Evolutionary conservation across 1,140 invertebrate genomes (phyloP), one percentile per base, ranked within the genome.

Genomic region (Hormaphis cornu): DNA sequence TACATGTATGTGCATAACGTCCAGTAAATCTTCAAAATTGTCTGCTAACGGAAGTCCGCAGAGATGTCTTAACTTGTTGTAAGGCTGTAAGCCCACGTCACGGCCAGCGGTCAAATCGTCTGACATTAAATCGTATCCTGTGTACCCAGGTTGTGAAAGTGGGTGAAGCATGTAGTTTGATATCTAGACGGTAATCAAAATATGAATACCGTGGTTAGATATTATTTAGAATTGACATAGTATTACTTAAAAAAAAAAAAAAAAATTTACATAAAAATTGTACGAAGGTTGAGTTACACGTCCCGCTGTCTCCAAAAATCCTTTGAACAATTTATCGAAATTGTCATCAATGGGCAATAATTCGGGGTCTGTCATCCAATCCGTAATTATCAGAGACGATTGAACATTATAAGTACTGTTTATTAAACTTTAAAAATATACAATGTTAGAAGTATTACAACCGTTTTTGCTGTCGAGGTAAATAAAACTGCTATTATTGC

Each of bases 41-140:
- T 80, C 77, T 0, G 89, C 89, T 72, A 83, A 83, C 0, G 81
- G 80, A 1, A 95, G 77, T 6, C 89, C 88, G 76, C 92, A 94
- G 54, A 88, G 85, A 42, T 85, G 82, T 52, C 93, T 80, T 74
- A 86, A 87, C 37, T 87, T 84, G 70, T 87, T 87, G 76, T 96
- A 97, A 14, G 84, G 77, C 1, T 89, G 85, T 16, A 97, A 75
- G 0, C 91, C 94, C 73, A 94, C 90, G 78, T 97, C 94, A 58
- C 94, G 80, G 9, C 93, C 92, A 69, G 93, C 82, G 78, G 91
- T 89, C 70, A 95, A 90, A 71, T 91, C 89, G 50, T 94, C 83
- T 0, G 93, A 85, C 0, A 88, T 90, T 72, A 95, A 80, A 80
- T 97, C 94, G 52, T 93, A 79, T 0, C 93, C 90, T 66, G 85